Conservation (phyloP, 2,797 vertebrate genomes). For the Sebastes cheni region DNA sequence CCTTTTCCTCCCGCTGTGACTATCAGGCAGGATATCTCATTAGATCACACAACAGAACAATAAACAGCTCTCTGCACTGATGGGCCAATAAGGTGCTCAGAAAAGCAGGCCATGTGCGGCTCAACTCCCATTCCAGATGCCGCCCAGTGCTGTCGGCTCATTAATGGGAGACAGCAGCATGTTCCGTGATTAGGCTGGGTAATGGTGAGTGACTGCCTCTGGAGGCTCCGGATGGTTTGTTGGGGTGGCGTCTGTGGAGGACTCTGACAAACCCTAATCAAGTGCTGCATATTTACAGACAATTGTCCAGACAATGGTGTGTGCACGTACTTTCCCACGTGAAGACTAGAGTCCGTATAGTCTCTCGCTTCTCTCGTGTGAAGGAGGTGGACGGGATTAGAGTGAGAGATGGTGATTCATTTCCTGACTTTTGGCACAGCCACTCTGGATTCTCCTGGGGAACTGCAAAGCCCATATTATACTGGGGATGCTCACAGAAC, state of each 20-base stretch:
- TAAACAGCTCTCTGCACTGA: constrained; percentile 55
- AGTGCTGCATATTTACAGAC: constrained; percentile 22
- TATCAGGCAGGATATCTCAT: constrained; percentile 59
- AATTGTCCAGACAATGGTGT: constrained; percentile 10
- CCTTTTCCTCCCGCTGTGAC: constrained; percentile 25
- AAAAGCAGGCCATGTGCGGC: constrained; percentile 60
- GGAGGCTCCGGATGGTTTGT: constrained; percentile 43
- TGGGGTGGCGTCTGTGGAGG: constrained; percentile 26
- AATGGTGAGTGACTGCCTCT: constrained; percentile 75
- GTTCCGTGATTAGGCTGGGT: constrained; percentile 69
- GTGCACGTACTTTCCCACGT: constrained; percentile 17
- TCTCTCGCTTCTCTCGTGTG: constrained; percentile 20
- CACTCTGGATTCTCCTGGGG: constrained; percentile 43
- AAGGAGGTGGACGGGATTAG: constrained; percentile 59
- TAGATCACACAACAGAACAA: constrained; percentile 67
- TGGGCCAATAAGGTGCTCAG: constrained; percentile 72
- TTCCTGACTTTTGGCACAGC: constrained; percentile 69
- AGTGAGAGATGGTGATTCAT: constrained; percentile 59
- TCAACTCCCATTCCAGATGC: constrained; percentile 68
- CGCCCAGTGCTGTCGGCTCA: constrained; percentile 61
- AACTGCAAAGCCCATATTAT: constrained; percentile 63
- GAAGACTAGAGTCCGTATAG: constrained; percentile 13
- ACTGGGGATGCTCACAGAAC: constrained; percentile 47
- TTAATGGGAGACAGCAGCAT: constrained; percentile 69
- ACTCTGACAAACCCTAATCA: constrained; percentile 42